phyloP scores from a whole-genome alignment of 2,888 invertebrate genomes.

The Athetis lepigone region DNA sequence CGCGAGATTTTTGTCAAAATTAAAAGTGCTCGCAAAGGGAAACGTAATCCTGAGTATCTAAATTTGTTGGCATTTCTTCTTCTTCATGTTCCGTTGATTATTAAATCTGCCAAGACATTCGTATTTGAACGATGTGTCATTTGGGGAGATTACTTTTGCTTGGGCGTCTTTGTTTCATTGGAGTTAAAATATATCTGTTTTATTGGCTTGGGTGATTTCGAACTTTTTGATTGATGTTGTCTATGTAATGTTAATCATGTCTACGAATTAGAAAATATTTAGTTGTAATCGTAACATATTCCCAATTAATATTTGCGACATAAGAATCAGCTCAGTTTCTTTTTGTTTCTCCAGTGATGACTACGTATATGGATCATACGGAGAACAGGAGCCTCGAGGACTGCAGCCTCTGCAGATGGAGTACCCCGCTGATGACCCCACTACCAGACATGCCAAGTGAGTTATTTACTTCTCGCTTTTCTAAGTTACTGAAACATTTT shows the following conservation, averaged over 20 bases:
- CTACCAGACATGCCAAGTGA: slow-evolving; percentile 81
- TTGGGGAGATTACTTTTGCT: slow-evolving; percentile 26
- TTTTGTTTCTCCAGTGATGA: slow-evolving; percentile 71
- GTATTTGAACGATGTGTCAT: slow-evolving; percentile 46
- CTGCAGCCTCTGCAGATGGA: slow-evolving; percentile 80
- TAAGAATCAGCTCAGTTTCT: slow-evolving; percentile 4
- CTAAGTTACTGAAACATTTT: neutral
- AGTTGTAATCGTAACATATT: too few relatives aligned
- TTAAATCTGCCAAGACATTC: slow-evolving; percentile 42
- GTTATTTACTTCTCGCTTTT: slow-evolving; percentile 49
- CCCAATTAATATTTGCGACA: too few relatives aligned
- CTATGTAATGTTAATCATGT: too few relatives aligned
- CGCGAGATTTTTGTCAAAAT: slow-evolving; percentile 43
- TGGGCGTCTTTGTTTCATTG: slow-evolving; percentile 46
- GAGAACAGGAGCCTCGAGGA: slow-evolving; percentile 83
- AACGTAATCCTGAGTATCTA: slow-evolving; percentile 42
- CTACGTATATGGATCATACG: slow-evolving; percentile 80
- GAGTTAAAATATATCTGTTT: slow-evolving; percentile 43
- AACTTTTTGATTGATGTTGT: slow-evolving; percentile 19
- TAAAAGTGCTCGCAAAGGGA: slow-evolving; percentile 46
- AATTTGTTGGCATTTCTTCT: slow-evolving; percentile 38
- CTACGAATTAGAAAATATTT: too few relatives aligned
- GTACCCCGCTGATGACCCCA: slow-evolving; percentile 81
- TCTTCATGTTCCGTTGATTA: slow-evolving; percentile 46
- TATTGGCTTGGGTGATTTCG: slow-evolving; percentile 21